Evolutionary conservation across 2,888 invertebrate species (phyloP).

Genomic region (Portevinia maculata): DNA sequence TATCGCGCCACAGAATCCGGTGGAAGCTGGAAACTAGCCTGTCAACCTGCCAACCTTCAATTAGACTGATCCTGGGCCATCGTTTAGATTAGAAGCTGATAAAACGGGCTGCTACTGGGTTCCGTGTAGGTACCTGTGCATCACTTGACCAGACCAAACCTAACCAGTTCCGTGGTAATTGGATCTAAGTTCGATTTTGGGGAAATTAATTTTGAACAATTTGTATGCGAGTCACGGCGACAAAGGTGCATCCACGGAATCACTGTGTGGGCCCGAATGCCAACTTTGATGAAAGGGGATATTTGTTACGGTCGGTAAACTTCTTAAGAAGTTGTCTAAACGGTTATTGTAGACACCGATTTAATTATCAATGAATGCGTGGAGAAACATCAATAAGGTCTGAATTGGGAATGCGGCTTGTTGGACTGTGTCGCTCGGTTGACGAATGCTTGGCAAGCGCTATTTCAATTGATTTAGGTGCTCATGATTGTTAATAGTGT

Average conservation of each 20-base stretch:
- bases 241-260: slow-evolving; percentile 44
- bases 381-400: slow-evolving; percentile 71
- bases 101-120: slow-evolving; percentile 49
- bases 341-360: slow-evolving; percentile 68
- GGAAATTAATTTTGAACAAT: slow-evolving; percentile 61
- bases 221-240: slow-evolving; percentile 62
- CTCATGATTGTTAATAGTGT: background rate
- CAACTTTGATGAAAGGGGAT: slow-evolving; percentile 31
- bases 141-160: slow-evolving; percentile 21
- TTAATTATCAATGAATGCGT: slow-evolving; percentile 73
- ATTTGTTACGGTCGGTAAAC: slow-evolving; percentile 68
- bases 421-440: background rate
- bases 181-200: slow-evolving; percentile 53
- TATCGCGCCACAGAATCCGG: slow-evolving; percentile 29
- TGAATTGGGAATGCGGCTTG: slow-evolving; percentile 53
- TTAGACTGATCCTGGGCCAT: slow-evolving; percentile 55
- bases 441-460: background rate
- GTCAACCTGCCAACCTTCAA: slow-evolving; percentile 55
- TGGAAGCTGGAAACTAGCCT: slow-evolving; percentile 38
- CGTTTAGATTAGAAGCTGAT: slow-evolving; percentile 63
- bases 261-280: slow-evolving; percentile 44
- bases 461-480: background rate
- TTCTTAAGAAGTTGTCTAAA: slow-evolving; percentile 71
- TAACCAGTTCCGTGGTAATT: slow-evolving; percentile 48
- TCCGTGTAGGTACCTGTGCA: slow-evolving; percentile 40